Base-by-base conservation (phyloP, 1,140 invertebrate species). In the Cataglyphis hispanica region DNA sequence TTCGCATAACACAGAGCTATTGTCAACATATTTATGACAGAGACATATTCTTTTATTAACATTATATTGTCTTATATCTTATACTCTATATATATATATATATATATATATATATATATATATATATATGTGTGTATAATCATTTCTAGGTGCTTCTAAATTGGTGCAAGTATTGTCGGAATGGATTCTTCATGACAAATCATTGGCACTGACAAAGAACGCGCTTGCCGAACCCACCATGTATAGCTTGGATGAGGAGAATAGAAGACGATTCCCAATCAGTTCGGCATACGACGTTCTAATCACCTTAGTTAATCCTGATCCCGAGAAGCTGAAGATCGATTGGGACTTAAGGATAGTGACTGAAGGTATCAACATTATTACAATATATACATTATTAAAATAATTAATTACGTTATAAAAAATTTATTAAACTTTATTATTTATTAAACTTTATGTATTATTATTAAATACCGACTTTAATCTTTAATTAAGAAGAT, bases 291-390 rank as follows among this genome's bases (percentile, higher is more conserved):
- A 98, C 92, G 97, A 98, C 92, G 93, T 98, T 31, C 95, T 98
- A 22, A 96, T 98, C 16, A 98, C 97, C 1, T 93, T 98, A 7
- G 96, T 98, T 1, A 97, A 97, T 94, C 97, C 98, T 1, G 96
- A 97, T 88, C 98, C 98, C 10, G 96, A 97, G 61, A 94, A 96
- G 53, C 87, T 97, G 10, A 95, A 96, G 86, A 95, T 97, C n/a
- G 89, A 96, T n/a, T 97, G 97, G 96, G 95, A 98, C 92, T 95
- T 97, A 13, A 93, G 96, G 74, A 90, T 95, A 69, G 96, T 97
- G 56, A 94, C 96, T 1, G 92, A 96, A 89, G 95, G 97, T 97
- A 31, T 31, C 31, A 31, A 31, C 31, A n/a, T n/a, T n/a, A n/a
- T n/a, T n/a, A n/a, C n/a, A n/a, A n/a, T n/a, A n/a, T n/a, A n/a